These are phyloP conservation scores for rabbit (Oryctolagus cuniculus) DNA, from an alignment of 2,113 vertebrate genomes.

Conservation along the genomic window mOryCun1.1 NC_091445.1:17169501-17170000, in stretches of 20 bases:
- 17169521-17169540: not conserved
- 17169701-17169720: not conserved
- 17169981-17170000: too few relatives aligned
- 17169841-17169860: not conserved
- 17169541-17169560: not conserved
- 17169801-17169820: too few relatives aligned
- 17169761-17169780: slow-evolving; percentile 5
- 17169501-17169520: not conserved
- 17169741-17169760: not conserved
- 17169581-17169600: not conserved
- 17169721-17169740: not conserved
- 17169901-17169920: not conserved
- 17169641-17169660: not conserved
- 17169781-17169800: not conserved
- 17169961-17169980: not conserved
- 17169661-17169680: not conserved
- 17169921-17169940: not conserved
- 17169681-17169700: not conserved
- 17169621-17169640: not conserved
- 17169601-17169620: not conserved
- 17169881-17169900: not conserved
- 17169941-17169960: not conserved
- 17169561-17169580: not conserved
- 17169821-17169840: not conserved
- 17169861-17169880: not conserved